Evolutionary conservation across 1,140 invertebrate species (phyloP), one percentile per base, ranked within the genome.

Genomic region (Calephelis virginiensis): DNA sequence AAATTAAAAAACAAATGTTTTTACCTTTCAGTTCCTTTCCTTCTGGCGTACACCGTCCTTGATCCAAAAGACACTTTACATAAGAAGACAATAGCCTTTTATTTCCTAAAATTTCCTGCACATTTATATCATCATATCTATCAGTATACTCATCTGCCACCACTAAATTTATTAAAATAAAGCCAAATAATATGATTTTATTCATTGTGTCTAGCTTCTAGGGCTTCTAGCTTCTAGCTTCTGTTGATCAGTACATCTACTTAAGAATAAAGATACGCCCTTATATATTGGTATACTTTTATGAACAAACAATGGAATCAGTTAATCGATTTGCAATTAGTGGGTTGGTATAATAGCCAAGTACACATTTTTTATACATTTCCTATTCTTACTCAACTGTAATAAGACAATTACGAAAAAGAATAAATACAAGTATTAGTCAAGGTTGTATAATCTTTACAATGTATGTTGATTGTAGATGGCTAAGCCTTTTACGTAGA

Each of bases 71-170:
- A 76, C 95, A 96, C 62, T 95, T 94, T 10, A 93, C 83, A 70
- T 96, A 96, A 65, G 93, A 94, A 8, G 82, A 89, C 9, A 96
- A 85, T n/a, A 96, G 81, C 65, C 95, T 92, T 6, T 95, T 93
- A 59, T 94, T 96, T 0, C 85, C 82, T 1, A 96, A 77, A 65
- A 96, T 94, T 69, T 94, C 92, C 50, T 96, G 93, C 38, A 96
- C 50, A 77, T 96, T 91, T n/a, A 96, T 88, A 72, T 94, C 93
- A 75, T 96, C 95, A 72, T 93, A 96, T 83, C 94, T 94, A 6
- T 93, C 94, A 0, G 94, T 95, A 77, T 96, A 96, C 71, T 92
- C 92, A 49, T 84, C 73, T 6, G 74, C 78, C 1, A 61, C 87
- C 38, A 88, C 89, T 17, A 69, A 75, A 63, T 14, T 72, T 6